phyloP scores from a whole-genome alignment of 1,140 invertebrate genomes.

The Steinernema khuongi region DNA sequence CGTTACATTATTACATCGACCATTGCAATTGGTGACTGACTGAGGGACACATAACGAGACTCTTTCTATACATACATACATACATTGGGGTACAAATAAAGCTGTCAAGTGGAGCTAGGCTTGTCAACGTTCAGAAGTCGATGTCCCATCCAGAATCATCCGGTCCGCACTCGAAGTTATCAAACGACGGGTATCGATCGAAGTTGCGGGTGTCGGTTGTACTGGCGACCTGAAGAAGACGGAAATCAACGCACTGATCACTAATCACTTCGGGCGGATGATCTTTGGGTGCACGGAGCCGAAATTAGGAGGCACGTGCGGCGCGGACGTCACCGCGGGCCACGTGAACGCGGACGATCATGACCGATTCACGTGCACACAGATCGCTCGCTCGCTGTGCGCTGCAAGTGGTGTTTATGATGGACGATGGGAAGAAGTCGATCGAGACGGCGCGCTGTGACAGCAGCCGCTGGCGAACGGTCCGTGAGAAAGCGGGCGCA shows the following conservation, averaged over 20 bases:
- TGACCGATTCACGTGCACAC: neutral
- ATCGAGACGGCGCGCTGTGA: neutral
- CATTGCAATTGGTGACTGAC: neutral
- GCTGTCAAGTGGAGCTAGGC: neutral
- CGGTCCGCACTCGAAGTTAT: slow-evolving; percentile 47
- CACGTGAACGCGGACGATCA: slow-evolving; percentile 13
- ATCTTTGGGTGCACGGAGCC: slow-evolving; percentile 1
- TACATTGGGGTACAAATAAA: slow-evolving; percentile 15
- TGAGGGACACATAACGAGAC: neutral
- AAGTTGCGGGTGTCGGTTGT: slow-evolving; percentile 53
- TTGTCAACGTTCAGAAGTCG: slow-evolving; percentile 41
- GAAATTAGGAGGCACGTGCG: neutral
- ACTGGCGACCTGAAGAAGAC: slow-evolving; percentile 41
- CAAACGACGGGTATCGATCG: slow-evolving; percentile 47
- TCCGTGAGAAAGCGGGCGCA: slow-evolving; percentile 18
- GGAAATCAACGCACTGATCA: slow-evolving; percentile 9
- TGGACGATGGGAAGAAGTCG: neutral
- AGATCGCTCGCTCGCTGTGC: neutral
- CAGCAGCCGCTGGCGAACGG: neutral
- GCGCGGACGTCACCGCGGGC: neutral
- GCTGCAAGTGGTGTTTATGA: neutral
- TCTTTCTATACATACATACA: slow-evolving; percentile 11
- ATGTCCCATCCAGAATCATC: slow-evolving; percentile 53
- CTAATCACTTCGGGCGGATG: neutral
- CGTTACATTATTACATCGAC: neutral